These are phyloP conservation scores for Fringilla coelebs DNA, from an alignment of 2,797 vertebrate species.

Conservation along the genomic window DNA sequence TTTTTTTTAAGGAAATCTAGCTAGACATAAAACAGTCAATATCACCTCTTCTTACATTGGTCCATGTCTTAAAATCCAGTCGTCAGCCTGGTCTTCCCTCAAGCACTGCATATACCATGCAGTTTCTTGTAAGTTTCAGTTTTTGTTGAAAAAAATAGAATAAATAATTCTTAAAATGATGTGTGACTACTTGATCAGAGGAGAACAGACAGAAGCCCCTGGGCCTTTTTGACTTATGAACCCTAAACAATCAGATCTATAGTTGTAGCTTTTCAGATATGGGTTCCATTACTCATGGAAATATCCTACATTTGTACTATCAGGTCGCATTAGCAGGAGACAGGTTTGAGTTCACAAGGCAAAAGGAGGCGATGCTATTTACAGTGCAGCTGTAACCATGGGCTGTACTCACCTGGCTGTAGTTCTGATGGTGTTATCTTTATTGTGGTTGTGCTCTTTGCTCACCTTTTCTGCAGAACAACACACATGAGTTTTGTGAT, in stretches of 20 bases:
- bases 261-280: background rate
- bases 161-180: background rate
- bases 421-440: conserved; percentile 87
- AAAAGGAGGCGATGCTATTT: background rate
- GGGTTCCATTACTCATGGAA: background rate
- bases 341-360: background rate
- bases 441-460: conserved; percentile 95
- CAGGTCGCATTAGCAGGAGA: background rate
- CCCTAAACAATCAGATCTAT: background rate
- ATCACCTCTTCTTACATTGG: background rate
- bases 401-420: conserved; percentile 86
- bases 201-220: background rate
- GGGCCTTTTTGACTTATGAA: background rate
- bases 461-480: conserved; percentile 93
- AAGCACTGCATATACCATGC: background rate
- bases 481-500: background rate
- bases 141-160: background rate
- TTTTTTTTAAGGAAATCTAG: background rate
- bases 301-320: background rate
- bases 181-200: background rate
- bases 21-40: background rate
- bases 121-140: background rate
- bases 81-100: background rate
- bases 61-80: background rate
- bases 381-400: background rate